Evolutionary conservation across 1,140 invertebrate genomes (phyloP).

Genomic region (Apis florea): DNA sequence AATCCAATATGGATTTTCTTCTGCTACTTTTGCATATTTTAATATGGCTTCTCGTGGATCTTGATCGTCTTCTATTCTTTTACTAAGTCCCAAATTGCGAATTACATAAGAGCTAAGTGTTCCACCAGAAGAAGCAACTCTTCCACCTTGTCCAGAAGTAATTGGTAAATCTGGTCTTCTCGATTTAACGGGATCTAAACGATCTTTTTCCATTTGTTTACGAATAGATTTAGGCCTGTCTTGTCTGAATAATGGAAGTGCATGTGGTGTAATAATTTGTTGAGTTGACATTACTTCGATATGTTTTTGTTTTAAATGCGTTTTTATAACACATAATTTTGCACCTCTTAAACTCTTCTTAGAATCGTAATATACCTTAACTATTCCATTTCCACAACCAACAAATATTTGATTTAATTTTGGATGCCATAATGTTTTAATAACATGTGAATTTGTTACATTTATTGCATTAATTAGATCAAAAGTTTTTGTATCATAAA

Average conservation of each 20-base stretch:
- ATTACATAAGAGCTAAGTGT: constrained; percentile 99
- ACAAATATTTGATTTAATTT: constrained; percentile 98
- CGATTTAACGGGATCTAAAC: constrained; percentile 95
- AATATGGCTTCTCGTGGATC: constrained; percentile 98
- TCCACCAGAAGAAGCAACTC: constrained; percentile 96
- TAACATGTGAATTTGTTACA: constrained; percentile 90
- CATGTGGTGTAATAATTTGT: constrained; percentile 98
- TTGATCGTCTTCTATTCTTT: constrained; percentile 96
- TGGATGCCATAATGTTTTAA: constrained; percentile 97
- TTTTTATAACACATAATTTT: constrained; percentile 93
- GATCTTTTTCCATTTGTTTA: constrained; percentile 95
- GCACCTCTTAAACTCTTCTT: constrained; percentile 93
- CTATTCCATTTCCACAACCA: constrained; percentile 93
- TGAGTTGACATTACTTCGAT: constrained; percentile 93
- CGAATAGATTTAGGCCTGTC: constrained; percentile 93
- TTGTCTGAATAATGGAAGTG: constrained; percentile 96
- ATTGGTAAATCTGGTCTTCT: constrained; percentile 97
- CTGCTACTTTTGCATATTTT: constrained; percentile 98
- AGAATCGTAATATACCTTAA: constrained; percentile 95
- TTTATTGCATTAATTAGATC: constrained; percentile 87
- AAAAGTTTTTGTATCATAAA: constrained; percentile 91
- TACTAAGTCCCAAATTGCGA: constrained; percentile 95
- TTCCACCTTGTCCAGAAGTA: constrained; percentile 91
- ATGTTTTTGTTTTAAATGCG: constrained; percentile 88
- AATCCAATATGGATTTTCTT: constrained; percentile 98